Evolutionary conservation across 1,140 invertebrate genomes (phyloP).

Genomic region (Drosophila parabipectinata): DNA sequence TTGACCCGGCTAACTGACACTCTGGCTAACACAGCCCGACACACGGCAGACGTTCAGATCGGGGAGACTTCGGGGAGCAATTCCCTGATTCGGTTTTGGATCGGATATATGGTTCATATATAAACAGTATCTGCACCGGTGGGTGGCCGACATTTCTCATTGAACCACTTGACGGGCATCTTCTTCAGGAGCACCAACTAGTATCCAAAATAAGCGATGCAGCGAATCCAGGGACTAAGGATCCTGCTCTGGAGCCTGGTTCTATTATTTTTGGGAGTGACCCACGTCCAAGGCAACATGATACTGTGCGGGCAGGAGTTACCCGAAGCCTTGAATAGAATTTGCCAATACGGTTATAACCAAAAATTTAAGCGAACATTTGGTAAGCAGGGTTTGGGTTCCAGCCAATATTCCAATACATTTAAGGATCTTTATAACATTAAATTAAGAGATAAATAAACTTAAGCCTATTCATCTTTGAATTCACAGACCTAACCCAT

Average conservation of each 20-base stretch:
- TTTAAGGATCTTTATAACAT: no score
- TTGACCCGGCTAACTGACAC: conserved; percentile 50
- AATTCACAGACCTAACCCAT: conserved; percentile 5
- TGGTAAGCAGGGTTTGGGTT: conserved; percentile 7
- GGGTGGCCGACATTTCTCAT: conserved; percentile 17
- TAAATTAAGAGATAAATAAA: background rate
- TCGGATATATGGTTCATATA: conserved; percentile 33
- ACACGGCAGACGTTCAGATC: conserved; percentile 20
- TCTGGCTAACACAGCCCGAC: conserved; percentile 54
- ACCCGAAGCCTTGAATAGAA: conserved; percentile 27
- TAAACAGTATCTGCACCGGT: conserved; percentile 36
- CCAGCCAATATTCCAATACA: no score
- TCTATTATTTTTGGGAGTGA: conserved; percentile 28
- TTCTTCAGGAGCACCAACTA: conserved; percentile 1
- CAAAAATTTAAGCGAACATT: conserved; percentile 41
- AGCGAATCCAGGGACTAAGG: conserved; percentile 1
- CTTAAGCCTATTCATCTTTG: background rate
- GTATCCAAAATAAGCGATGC: background rate
- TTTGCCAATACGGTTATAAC: conserved; percentile 52
- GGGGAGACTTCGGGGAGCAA: background rate
- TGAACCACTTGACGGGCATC: conserved; percentile 18
- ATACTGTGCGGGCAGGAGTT: conserved; percentile 48
- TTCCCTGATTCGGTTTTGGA: conserved; percentile 13
- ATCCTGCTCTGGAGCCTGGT: conserved; percentile 26
- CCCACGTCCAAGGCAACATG: background rate